Base-by-base conservation (phyloP, 2,797 vertebrate genomes). In the Myotis myotis region DNA sequence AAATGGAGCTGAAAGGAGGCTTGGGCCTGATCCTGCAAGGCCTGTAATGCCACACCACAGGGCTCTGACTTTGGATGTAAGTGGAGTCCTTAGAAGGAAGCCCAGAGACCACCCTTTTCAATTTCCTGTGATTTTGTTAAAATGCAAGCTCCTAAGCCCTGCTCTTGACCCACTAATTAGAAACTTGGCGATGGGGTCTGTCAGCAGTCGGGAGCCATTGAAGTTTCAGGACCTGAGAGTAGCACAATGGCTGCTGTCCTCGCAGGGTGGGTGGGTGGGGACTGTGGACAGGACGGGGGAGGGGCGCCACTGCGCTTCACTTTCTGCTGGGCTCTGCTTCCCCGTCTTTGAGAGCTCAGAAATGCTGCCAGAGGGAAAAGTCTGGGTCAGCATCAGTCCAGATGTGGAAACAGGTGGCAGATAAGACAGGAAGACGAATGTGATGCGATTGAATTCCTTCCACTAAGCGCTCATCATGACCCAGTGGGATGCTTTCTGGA, bases 381-480 rank as follows among this genome's bases (percentile, higher is more conserved):
- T 22, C 74, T 36, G 66, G 57, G 60, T 25, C 3, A 23, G 2
- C 51, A 7, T 6, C 2, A 0, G 30, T 36, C 19, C 60, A 6
- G 51, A 36, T 9, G 36, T 28, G 33, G 60, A 7, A 3, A 17
- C 68, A 16, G 60, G 81, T 15, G 12, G 75, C 49, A 1, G 51
- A 25, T 38, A 4, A 72, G 72, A 55, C 74, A 23, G 49, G 17
- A 41, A 41, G 38, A 25, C 36, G 22, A 15, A 6, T 0, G 3
- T 4, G 64, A 33, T 7, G 8, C 1, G 19, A 23, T 49, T 44
- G 55, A 17, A 7, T 23, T 57, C 49, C 79, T 4, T 17, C 28
- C 28, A 0, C 33, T 3, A 13, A 44, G 30, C 0, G 0, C 70
- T 62, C 1, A 2, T 36, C 28, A 0, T 5, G 15, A 17, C 33